Percentiles rank a stretch among this genome's conserved stretches.
These are phyloP conservation scores for Diogma glabrata DNA, from an alignment of 2,888 invertebrate genomes.

Conservation along the genomic window DNA sequence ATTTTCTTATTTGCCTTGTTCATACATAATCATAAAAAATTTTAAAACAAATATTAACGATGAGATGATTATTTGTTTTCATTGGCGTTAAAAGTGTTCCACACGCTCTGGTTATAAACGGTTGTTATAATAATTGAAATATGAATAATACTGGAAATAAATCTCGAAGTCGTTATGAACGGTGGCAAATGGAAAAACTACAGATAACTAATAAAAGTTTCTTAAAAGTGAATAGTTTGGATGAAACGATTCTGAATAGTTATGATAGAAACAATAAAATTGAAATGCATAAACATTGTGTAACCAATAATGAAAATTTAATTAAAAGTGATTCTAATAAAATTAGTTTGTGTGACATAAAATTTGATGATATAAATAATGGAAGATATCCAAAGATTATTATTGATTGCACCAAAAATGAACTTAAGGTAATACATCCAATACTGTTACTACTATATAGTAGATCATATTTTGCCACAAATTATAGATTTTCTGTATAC, in stretches of 20 bases:
- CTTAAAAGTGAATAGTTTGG: not conserved
- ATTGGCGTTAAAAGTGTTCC: too few relatives aligned
- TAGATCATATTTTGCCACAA: too few relatives aligned
- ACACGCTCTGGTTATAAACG: too few relatives aligned
- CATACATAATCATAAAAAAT: too few relatives aligned
- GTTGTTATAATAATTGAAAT: too few relatives aligned
- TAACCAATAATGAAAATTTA: not conserved
- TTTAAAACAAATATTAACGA: too few relatives aligned
- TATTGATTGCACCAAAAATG: slow-evolving; percentile 6
- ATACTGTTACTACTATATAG: too few relatives aligned
- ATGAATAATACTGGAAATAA: not conserved
- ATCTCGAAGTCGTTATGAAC: slow-evolving; percentile 5
- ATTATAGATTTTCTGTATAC: too few relatives aligned
- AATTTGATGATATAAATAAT: not conserved
- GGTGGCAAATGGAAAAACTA: slow-evolving; percentile 1
- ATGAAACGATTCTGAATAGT: too few relatives aligned
- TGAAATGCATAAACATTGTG: not conserved
- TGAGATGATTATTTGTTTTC: too few relatives aligned
- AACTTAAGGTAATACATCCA: slow-evolving; percentile 5
- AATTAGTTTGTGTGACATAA: not conserved
- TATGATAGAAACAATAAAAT: not conserved
- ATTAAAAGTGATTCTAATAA: not conserved
- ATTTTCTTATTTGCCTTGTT: too few relatives aligned
- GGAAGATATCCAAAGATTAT: slow-evolving; percentile 2
- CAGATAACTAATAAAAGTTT: slow-evolving; percentile 4